Percentiles rank a stretch among this genome's conserved stretches.
These are phyloP conservation scores for Epistrophe eligans DNA, from an alignment of 2,888 invertebrate species.

Conservation along the genomic window DNA sequence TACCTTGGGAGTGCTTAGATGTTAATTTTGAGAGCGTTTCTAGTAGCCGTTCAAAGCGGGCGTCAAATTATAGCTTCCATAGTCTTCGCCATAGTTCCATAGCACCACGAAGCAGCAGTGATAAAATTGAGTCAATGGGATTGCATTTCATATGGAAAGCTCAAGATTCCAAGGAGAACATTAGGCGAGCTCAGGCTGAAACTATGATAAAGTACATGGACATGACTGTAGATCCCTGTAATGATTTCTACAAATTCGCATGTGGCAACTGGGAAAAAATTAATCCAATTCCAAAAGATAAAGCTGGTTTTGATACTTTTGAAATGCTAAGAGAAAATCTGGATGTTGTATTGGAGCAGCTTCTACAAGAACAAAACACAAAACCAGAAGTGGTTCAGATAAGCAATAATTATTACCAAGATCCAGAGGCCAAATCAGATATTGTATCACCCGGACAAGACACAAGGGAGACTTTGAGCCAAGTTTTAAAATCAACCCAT, in stretches of 20 bases:
- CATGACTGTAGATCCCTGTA: slow-evolving; percentile 88
- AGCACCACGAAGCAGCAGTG: neutral
- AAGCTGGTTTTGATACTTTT: slow-evolving; percentile 95
- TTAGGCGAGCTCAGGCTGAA: slow-evolving; percentile 87
- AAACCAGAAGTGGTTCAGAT: slow-evolving; percentile 71
- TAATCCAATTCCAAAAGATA: slow-evolving; percentile 95
- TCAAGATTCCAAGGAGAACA: slow-evolving; percentile 84
- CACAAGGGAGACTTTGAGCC: slow-evolving; percentile 49
- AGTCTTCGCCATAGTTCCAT: slow-evolving; percentile 24
- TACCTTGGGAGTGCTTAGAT: slow-evolving; percentile 83
- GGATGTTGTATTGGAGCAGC: slow-evolving; percentile 88
- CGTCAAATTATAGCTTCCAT: slow-evolving; percentile 46
- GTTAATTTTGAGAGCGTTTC: slow-evolving; percentile 37
- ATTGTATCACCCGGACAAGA: slow-evolving; percentile 63
- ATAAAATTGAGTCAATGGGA: slow-evolving; percentile 75
- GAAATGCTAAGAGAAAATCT: slow-evolving; percentile 94
- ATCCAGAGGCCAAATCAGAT: slow-evolving; percentile 76
- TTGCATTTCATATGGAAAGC: slow-evolving; percentile 80
- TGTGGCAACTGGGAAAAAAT: slow-evolving; percentile 94
- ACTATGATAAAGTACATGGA: slow-evolving; percentile 93
- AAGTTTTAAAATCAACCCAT: slow-evolving; percentile 75
- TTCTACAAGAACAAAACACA: slow-evolving; percentile 85
- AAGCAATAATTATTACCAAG: slow-evolving; percentile 77
- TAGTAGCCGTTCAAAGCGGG: slow-evolving; percentile 40
- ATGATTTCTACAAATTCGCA: slow-evolving; percentile 93